phyloP scores from a whole-genome alignment of 1,140 invertebrate genomes.

The Hyles euphorbiae region DNA sequence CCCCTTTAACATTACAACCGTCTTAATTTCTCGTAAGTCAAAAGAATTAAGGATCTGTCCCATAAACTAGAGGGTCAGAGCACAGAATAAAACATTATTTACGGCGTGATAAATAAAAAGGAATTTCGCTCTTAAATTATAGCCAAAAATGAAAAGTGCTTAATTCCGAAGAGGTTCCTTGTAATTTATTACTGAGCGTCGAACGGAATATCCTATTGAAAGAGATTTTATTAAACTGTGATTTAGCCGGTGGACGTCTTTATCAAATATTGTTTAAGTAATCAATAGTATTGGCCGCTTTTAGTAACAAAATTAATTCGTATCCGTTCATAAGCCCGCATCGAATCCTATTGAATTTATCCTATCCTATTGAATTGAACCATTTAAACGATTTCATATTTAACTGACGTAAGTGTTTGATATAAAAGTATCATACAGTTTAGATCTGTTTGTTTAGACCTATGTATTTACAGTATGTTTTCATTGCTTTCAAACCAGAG shows the following conservation, averaged over 20 bases:
- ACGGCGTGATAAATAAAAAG: conserved; percentile 4
- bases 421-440: too few relatives aligned
- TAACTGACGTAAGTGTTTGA: too few relatives aligned
- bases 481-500: too few relatives aligned
- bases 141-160: conserved; percentile 15
- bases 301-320: conserved; percentile 55
- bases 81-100: not conserved
- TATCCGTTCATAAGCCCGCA: conserved; percentile 45
- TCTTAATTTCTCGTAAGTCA: too few relatives aligned
- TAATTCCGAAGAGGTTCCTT: conserved; percentile 16
- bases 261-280: conserved; percentile 43
- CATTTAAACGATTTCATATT: too few relatives aligned
- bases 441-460: too few relatives aligned
- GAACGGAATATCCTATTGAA: conserved; percentile 32
- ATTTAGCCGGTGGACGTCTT: conserved; percentile 22
- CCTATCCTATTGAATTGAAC: conserved; percentile 8
- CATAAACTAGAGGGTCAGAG: not conserved
- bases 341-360: conserved; percentile 18
- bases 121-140: conserved; percentile 6
- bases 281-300: conserved; percentile 28
- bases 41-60: too few relatives aligned
- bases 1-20: too few relatives aligned
- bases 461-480: too few relatives aligned
- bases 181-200: conserved; percentile 30
- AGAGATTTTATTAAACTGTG: conserved; percentile 43